These are phyloP conservation scores for Osmoderma eremita DNA, from an alignment of 2,888 invertebrate genomes.

Conservation along the genomic window DNA sequence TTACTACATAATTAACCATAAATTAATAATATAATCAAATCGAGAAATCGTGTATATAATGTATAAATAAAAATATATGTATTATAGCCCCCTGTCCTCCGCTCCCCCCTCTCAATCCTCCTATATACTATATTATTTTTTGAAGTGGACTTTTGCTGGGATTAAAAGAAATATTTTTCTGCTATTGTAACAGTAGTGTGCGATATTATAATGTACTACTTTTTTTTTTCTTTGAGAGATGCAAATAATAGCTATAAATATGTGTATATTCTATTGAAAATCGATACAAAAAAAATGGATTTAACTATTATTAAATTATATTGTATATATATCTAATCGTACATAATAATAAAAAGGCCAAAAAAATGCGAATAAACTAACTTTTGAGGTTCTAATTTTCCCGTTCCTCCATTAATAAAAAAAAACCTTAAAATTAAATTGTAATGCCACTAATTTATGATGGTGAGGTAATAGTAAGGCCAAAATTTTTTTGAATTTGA, in stretches of 20 bases:
- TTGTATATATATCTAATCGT: constrained; percentile 30
- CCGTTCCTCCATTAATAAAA: no score
- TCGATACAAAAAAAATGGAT: constrained; percentile 11
- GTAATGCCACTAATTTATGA: no score
- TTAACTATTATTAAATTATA: constrained; percentile 20
- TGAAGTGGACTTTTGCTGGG: constrained; percentile 24
- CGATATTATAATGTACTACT: constrained; percentile 7
- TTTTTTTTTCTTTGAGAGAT: constrained; percentile 1
- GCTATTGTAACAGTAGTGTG: not conserved
- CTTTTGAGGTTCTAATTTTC: not conserved
- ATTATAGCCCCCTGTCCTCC: no score
- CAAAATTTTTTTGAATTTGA: no score
- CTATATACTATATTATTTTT: constrained; percentile 9
- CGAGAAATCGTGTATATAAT: not conserved
- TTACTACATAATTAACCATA: constrained; percentile 2
- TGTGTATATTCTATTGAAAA: constrained; percentile 2
- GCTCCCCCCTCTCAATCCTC: no score
- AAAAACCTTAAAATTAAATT: no score
- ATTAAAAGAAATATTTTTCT: constrained; percentile 1
- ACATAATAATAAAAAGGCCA: constrained; percentile 26
- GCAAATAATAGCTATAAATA: constrained; percentile 4
- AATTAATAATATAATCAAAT: constrained; percentile 1
- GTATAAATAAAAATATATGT: constrained; percentile 18
- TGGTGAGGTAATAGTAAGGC: no score
- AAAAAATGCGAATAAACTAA: constrained; percentile 27